Base-by-base conservation (phyloP, 2,888 invertebrate species). In the Oxystoma pomonae region DNA sequence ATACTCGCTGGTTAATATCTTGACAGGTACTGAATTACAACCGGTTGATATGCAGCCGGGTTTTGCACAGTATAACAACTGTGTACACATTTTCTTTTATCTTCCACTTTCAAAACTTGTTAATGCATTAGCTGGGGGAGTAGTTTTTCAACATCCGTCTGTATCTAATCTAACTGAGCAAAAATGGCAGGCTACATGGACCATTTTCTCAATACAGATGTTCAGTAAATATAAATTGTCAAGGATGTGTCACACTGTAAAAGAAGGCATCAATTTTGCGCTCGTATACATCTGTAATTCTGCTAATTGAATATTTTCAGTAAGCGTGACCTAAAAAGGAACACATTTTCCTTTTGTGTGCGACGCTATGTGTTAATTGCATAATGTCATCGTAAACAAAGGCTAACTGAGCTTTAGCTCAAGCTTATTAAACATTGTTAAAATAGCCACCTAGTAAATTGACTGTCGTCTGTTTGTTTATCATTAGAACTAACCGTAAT, bases 251-350 rank as follows among this genome's bases (percentile, higher is more conserved):
- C 35, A 35, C 12, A 3, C 35, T 35, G 35, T 60, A 62, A 55
- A 62, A 59, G 53, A 17, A 35, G 16, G 65, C 57, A 58, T 64
- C 64, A 66, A 64, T 64, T 66, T 59, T 59, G 57, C 60, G 60
- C 60, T 58, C 64, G 64, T 58, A 60, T 64, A 67, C 64, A 64
- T 67, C 66, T 53, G 59, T 59, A 22, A 67, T 63, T 64, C 59
- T 62, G 59, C 61, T 64, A 63, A 66, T 65, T 65, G 61, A 65
- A 59, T 59, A 59, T 61, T 53, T 65, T 65, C 61, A 61, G 55
- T 63, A 50, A 52, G 19, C 57, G 52, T 65, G 59, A 62, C 62
- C 62, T 19, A 63, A 58, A 62, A 61, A 57, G 17, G 52, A 62
- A 21, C 19, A 60, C 21, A 49, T 61, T 60, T 63, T 64, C 50